Evolutionary conservation across 2,888 invertebrate species (phyloP), one percentile per base, ranked within the genome.

Genomic region (Mamestra brassicae): DNA sequence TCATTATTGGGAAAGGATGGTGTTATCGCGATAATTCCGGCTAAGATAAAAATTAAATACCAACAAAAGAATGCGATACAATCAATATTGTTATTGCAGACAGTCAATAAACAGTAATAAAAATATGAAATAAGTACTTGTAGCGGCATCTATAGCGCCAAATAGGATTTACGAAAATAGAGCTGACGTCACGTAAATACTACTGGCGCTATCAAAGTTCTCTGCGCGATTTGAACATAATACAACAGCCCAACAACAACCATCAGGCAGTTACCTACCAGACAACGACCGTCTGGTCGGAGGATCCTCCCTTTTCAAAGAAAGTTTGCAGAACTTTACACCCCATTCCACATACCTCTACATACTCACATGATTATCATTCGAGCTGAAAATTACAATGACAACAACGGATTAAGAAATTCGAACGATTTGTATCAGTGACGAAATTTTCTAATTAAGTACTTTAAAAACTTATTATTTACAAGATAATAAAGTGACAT

Each of bases 11-110:
- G 45, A 11, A 15, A 3, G 15, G 13, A 54, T 11, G n/a, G 11
- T n/a, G 0, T 55, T 76, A 76, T 76, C 66, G 60, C 15, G 15
- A 61, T 36, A 55, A 67, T 55, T 36, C 55, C 50, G 10, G n/a
- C 15, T 67, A 36, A 55, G 74, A 65, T 74, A 26, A 45, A 10
- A 26, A 65, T 75, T 54, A 47, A 34, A 54, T 54, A n/a, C n/a
- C 34, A n/a, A 45, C 6, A 15, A 66, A 36, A 54, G 47, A 50
- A 76, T 67, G 15, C 6, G n/a, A 74, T 34, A 57, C 15, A 63
- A n/a, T 34, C 26, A 50, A 34, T 13, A 57, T 57, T 34, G n/a
- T 34, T 26, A 60, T 4, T 57, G 6, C 36, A 69, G 38, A 34
- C 4, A 13, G 34, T 50, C 36, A 71, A n/a, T 10, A 50, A 58